Evolutionary conservation across 2,797 vertebrate species (phyloP).

Genomic region (Acanthurus lineatus): DNA sequence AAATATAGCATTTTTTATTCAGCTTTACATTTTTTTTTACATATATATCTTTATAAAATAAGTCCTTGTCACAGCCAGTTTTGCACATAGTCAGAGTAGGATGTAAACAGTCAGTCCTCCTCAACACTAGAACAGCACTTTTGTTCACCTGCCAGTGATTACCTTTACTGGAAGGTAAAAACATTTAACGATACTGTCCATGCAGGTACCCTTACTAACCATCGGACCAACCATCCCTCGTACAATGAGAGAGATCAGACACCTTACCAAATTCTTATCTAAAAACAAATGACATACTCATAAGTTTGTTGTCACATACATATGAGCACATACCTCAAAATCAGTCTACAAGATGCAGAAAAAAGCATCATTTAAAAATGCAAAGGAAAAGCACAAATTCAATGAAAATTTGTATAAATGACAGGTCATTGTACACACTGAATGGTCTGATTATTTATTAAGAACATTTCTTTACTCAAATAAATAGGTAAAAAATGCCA

Average conservation of each 20-base stretch:
- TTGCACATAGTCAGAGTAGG: no score
- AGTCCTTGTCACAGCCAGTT: not conserved
- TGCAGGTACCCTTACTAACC: not conserved
- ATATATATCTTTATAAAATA: no score
- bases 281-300: not conserved
- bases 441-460: not conserved
- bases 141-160: not conserved
- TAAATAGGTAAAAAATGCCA: not conserved
- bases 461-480: not conserved
- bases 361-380: not conserved
- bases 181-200: not conserved
- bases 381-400: not conserved
- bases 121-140: not conserved
- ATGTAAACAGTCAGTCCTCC: not conserved
- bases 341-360: not conserved
- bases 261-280: not conserved
- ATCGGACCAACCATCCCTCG: no score
- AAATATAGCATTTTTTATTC: no score
- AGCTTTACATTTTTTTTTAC: no score
- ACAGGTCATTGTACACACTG: not conserved
- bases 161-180: not conserved
- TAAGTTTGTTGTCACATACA: not conserved
- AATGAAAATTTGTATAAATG: not conserved
- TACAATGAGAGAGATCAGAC: not conserved
- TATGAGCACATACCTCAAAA: not conserved